These are phyloP conservation scores for Pediacus dermestoides DNA, from an alignment of 2,888 invertebrate genomes.

Conservation along the genomic window DNA sequence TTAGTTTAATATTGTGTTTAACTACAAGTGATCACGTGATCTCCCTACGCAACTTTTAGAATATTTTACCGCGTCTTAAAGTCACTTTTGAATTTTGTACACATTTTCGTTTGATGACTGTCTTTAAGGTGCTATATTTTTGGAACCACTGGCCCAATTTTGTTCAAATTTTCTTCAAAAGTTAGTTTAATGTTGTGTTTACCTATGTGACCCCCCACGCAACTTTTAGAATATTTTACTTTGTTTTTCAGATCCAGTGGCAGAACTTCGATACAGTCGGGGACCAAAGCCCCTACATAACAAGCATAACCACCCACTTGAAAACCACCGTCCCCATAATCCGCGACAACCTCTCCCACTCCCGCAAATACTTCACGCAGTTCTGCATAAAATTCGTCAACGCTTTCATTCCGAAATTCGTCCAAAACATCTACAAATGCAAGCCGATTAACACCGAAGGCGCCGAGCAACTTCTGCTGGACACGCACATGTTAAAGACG, in stretches of 20 bases:
- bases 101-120: too few relatives aligned
- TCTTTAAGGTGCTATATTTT: too few relatives aligned
- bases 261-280: conserved; percentile 89
- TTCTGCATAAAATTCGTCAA: conserved; percentile 96
- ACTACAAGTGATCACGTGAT: too few relatives aligned
- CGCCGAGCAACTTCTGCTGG: conserved; percentile 90
- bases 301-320: conserved; percentile 81
- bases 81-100: too few relatives aligned
- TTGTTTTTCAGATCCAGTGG: conserved; percentile 72
- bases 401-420: conserved; percentile 91
- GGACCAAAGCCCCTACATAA: conserved; percentile 94
- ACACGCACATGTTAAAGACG: conserved; percentile 92
- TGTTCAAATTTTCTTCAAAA: not conserved
- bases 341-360: conserved; percentile 83
- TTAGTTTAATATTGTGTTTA: too few relatives aligned
- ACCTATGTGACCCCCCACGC: not conserved
- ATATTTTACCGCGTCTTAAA: too few relatives aligned
- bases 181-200: too few relatives aligned
- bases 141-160: too few relatives aligned
- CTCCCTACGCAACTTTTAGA: too few relatives aligned
- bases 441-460: conserved; percentile 86
- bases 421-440: conserved; percentile 86
- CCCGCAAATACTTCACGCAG: conserved; percentile 96
- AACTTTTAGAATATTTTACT: not conserved
- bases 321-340: conserved; percentile 84